Conservation (phyloP, 2,888 invertebrate genomes). For the Agonopterix arenella region DNA sequence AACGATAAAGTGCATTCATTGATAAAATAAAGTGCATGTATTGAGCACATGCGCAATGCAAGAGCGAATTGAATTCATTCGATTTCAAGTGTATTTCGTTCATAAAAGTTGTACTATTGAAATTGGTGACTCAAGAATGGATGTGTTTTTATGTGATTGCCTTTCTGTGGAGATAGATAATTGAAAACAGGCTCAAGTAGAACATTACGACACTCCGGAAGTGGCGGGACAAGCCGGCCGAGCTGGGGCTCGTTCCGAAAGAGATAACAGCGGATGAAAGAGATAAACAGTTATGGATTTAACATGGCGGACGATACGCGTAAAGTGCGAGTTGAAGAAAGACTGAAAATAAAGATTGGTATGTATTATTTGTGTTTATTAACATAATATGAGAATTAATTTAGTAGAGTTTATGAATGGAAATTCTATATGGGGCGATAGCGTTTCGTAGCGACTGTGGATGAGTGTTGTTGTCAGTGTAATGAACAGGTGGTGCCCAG, state of each 20-base stretch:
- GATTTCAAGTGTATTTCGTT: conserved; percentile 27
- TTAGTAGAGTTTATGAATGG: conserved; percentile 1
- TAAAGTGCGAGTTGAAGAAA: conserved; percentile 94
- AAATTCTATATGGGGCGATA: conserved; percentile 4
- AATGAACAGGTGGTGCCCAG: conserved; percentile 68
- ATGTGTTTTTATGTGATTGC: conserved; percentile 30
- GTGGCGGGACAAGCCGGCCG: conserved; percentile 72
- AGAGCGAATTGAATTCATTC: conserved; percentile 34
- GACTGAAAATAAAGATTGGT: conserved; percentile 96
- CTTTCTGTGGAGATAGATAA: conserved; percentile 32
- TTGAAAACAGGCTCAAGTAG: conserved; percentile 63
- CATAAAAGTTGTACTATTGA: conserved; percentile 31
- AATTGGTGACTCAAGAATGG: conserved; percentile 28
- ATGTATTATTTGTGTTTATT: conserved; percentile 64
- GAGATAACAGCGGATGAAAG: conserved; percentile 77
- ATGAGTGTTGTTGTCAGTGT: conserved; percentile 55
- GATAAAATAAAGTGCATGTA: conserved; percentile 57
- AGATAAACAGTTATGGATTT: conserved; percentile 86
- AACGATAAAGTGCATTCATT: conserved; percentile 58
- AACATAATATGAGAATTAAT: conserved; percentile 13
- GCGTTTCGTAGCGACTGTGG: conserved; percentile 7
- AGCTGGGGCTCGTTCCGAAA: conserved; percentile 69
- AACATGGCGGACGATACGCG: conserved; percentile 95
- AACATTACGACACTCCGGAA: conserved; percentile 77
- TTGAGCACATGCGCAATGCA: conserved; percentile 67